A percentile compares a stretch with the other conserved stretches of the same genome.
Conservation (phyloP, 2,888 invertebrate genomes). For the Hirtodrosophila trivittata region DNA sequence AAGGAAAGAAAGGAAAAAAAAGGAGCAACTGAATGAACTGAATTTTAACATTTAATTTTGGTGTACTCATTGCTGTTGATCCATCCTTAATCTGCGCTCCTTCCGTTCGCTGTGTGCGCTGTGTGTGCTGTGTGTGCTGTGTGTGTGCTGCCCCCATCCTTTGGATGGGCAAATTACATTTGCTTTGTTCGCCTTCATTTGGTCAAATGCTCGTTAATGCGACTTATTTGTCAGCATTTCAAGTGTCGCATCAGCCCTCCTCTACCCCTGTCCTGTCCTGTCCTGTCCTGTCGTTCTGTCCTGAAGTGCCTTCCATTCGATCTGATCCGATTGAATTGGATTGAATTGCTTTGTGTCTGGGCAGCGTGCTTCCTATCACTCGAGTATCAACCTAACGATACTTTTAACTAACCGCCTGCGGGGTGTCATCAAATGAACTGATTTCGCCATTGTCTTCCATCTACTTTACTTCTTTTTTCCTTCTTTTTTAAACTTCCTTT, state of each 20-base stretch:
- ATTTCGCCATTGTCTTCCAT: constrained; percentile 43
- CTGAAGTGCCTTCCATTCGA: not conserved
- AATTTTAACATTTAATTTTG: constrained; percentile 60
- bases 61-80: constrained; percentile 4
- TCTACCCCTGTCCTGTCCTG: constrained; percentile 8
- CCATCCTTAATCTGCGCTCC: not conserved
- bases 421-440: constrained; percentile 22
- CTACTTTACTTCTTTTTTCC: not conserved
- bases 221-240: constrained; percentile 73
- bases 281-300: not conserved
- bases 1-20: no score
- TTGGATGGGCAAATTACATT: constrained; percentile 66
- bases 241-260: constrained; percentile 51
- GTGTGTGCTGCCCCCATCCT: no score
- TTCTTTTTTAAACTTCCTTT: no score
- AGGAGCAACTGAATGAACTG: constrained; percentile 16
- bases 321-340: constrained; percentile 22
- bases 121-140: no score
- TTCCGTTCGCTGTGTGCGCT: not conserved
- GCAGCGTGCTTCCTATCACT: not conserved
- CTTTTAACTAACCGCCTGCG: constrained; percentile 28
- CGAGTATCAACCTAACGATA: not conserved
- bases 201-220: constrained; percentile 65
- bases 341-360: constrained; percentile 52
- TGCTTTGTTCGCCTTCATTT: constrained; percentile 50